Conservation (phyloP, 30 jellyfish, hydroid and myxozoan species). For the Hydra vulgaris region DNA sequence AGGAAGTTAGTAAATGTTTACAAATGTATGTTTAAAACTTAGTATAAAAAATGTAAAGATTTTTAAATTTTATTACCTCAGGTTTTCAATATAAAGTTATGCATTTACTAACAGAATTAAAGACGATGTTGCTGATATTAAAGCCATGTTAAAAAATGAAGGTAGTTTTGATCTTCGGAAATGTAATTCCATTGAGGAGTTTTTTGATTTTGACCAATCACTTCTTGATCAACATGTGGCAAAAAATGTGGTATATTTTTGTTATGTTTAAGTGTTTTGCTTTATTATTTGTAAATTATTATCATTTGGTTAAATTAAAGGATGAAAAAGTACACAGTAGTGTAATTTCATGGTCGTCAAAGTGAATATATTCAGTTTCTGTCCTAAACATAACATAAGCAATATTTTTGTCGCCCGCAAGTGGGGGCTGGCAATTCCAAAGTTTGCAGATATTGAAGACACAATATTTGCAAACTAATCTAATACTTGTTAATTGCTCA, state of each 20-base stretch:
- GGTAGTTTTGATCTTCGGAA: neutral
- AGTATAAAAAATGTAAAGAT: neutral
- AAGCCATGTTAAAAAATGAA: neutral
- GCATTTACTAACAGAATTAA: neutral
- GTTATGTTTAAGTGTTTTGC: neutral
- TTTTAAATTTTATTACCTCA: neutral
- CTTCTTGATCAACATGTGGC: neutral
- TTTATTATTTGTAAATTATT: neutral
- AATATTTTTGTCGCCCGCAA: neutral
- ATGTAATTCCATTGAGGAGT: neutral
- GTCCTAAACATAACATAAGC: neutral
- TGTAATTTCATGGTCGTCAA: neutral
- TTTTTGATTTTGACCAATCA: neutral
- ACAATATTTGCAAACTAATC: neutral
- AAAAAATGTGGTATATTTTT: neutral
- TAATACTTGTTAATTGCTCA: neutral
- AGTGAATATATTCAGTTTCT: neutral
- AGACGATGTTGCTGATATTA: neutral
- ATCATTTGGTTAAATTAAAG: too few species aligned
- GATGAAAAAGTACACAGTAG: neutral
- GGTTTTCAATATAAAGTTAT: neutral
- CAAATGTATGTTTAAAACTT: neutral
- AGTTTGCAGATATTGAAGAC: neutral
- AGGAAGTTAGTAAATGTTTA: neutral
- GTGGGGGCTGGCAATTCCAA: neutral